Evolutionary conservation across 2,888 invertebrate species (phyloP), one percentile per base, ranked within the genome.

Genomic region (Calameuta pallipes): DNA sequence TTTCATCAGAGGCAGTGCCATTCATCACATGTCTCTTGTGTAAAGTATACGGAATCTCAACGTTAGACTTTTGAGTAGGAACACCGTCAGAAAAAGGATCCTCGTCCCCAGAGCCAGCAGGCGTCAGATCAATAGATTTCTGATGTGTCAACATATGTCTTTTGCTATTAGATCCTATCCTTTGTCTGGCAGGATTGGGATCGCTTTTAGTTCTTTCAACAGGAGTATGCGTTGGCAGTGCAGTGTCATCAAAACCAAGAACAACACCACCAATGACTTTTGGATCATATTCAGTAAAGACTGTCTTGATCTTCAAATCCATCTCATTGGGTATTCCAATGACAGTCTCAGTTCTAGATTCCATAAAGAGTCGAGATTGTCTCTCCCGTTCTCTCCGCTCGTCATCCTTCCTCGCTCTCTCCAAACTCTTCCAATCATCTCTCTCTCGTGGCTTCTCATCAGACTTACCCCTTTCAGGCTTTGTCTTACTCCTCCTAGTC

Each of bases 1-100:
- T 91, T 56, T 91, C 91, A 15, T 91, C 90, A 11, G 90, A 90
- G 0, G 96, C 96, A 0, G 96, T 96, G 0, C 97, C 97, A 88
- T 97, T 97, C 95, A 97, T 96, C 1, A 97, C 94, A 88, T 97
- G 97, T 4, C 97, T 93, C 88, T 97, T 97, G 89, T 97, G 97
- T 75, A 97, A 92, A 11, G 96, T 96, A 87, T 97, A 97, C 0
- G 97, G 96, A 88, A 97, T 97, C 84, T 97, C 97, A 4, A 89
- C 85, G 69, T 87, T 89, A 1, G 87, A 77, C 84, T 93, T 93
- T 80, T 93, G 93, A 12, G 90, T 89, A 80, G 92, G 91, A 9
- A 92, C 92, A 56, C 92, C 92, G 37, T 93, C 90, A 73, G 95
- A 94, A 79, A 96, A 95, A 31, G 96, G 93, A 90, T 96, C 96